phyloP scores from a whole-genome alignment of 2,888 invertebrate species.

The Dinocampus coccinellae region DNA sequence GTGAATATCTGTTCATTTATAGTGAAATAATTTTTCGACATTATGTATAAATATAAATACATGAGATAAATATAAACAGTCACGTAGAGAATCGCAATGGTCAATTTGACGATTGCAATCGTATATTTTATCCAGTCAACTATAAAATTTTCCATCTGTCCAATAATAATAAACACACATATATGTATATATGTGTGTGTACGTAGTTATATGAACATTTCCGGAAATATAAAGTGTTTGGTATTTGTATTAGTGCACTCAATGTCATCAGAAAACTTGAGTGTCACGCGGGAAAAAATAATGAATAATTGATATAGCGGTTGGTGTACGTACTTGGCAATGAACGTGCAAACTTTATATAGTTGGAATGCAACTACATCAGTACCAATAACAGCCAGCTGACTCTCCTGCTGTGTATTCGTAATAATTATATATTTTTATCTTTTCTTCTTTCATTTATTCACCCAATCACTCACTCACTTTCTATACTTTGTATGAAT shows the following conservation, averaged over 20 bases:
- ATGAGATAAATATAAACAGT: too few species aligned
- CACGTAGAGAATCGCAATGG: too few species aligned
- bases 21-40: too few species aligned
- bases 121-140: not conserved
- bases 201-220: not conserved
- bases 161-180: not conserved
- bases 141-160: not conserved
- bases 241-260: not conserved
- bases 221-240: not conserved
- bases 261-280: slow-evolving; percentile 8
- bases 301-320: slow-evolving; percentile 34
- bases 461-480: too few species aligned
- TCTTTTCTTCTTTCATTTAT: not conserved
- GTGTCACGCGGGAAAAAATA: slow-evolving; percentile 24
- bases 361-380: not conserved
- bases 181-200: not conserved
- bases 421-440: not conserved
- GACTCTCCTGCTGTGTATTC: not conserved
- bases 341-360: slow-evolving; percentile 24
- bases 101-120: not conserved
- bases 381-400: not conserved
- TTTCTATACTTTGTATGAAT: not conserved
- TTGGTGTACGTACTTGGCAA: slow-evolving; percentile 25
- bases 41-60: too few species aligned
- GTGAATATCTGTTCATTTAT: too few species aligned